Evolutionary conservation across 2,113 vertebrate genomes (phyloP), one percentile per base, ranked within the genome.

Genomic region (Urocynchramus pylzowi): DNA sequence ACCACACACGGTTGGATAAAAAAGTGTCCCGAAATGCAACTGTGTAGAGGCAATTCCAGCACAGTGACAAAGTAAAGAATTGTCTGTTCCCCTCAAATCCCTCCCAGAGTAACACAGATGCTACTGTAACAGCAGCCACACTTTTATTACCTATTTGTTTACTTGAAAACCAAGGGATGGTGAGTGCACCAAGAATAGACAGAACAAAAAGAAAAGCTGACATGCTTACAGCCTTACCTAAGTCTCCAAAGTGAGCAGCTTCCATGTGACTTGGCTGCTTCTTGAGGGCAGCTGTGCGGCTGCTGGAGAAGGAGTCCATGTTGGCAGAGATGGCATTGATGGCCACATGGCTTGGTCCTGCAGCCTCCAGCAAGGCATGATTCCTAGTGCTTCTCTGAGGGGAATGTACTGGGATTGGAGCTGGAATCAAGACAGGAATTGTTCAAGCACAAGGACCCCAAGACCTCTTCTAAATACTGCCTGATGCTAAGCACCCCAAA

Each of bases 281-380:
- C 97, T 99, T 99, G 94, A 99, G 99, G 64, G 99, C 99, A 86
- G 99, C 99, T 2, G 99, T 99, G 86, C 99, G 99, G 69, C 99
- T 99, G 33, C 99, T 99, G 47, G 99, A 99, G 22, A 99, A 99
- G 23, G 99, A 99, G 97, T 99, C 99, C 99, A 99, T 99, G 98
- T 99, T 99, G 96, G 99, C 99, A 24, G 99, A 99, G 98, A 99
- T 99, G 98, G 99, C 99, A 61, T 98, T 99, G 97, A 99, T 99
- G 56, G 99, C 99, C 98, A 99, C 99, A 93, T 99, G 99, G 98
- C 99, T 99, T 96, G 99, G 99, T 97, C 99, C 99, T 17, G 99
- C 99, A 60, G 99, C 99, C 89, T 99, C 99, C 98, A 99, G 98
- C 97, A 99, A 98, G 93, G 99, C 99, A 97, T 99, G 98, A 95